Base-by-base conservation (phyloP, 37 sponge, comb jelly and placozoan species). In the Beroe forskalii region DNA sequence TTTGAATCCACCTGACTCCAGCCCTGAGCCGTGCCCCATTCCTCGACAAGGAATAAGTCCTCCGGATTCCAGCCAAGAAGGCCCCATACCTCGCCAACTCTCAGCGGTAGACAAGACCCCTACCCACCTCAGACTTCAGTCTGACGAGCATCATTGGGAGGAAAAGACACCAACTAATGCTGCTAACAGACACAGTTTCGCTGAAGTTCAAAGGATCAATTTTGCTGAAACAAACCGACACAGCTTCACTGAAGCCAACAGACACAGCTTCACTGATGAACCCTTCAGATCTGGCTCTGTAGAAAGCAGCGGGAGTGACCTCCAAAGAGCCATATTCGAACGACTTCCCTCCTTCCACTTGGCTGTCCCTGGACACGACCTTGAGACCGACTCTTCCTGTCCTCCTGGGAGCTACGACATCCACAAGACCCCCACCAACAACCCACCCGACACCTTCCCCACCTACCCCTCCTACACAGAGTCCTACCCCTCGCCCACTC, bases 141-240 rank as follows among this genome's bases (percentile, higher is more conserved):
- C 66, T 30, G 25, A 30, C n/a, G 6, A 8, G 4, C 28, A 24
- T 20, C 20, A 30, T 30, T 63, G 66, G 66, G 66, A 63, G 25
- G 66, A 63, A 20, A 63, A 63, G 25, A 63, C 66, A 4, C 66
- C 66, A 8, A 63, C 66, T 3, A 63, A 63, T 30, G 25, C 14
- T 20, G n/a, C n/a, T n/a, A 63, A 63, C 66, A 63, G 66, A 63
- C 66, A 63, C 66, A 63, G 66, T 19, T 63, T 63, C 66, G 66
- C 28, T 4, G 66, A 63, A 3, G 66, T 28, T 3, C 20, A 24
- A 4, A 24, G 66, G 4, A 28, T 28, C 66, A 63, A 30, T 63
- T 20, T 63, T 4, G 66, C 28, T 30, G 25, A 19, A 4, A 30
- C 66, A 23, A 24, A 24, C n/a, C 66, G 66, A 30, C 25, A 28